Evolutionary conservation across 1,140 invertebrate genomes (phyloP), one percentile per base, ranked within the genome.

Genomic region (Leptinotarsa undecemlineata): DNA sequence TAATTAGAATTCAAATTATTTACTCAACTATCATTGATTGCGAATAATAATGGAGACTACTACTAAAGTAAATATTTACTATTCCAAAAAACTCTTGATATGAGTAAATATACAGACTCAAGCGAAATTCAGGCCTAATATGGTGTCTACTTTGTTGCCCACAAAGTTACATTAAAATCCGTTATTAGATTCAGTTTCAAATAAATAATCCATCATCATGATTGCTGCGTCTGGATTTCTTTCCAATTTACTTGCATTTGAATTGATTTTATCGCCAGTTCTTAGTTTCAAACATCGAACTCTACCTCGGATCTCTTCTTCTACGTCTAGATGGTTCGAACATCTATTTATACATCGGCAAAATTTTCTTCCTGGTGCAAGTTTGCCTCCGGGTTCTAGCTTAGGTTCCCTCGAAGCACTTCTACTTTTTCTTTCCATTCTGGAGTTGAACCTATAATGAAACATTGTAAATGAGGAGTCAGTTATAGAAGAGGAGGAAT

Each of bases 161-260:
- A 42, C 8, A 42, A 42, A 42, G 33, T 42, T 11, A 42, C 33
- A 11, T 42, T 11, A 42, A 42, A 42, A 42, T 11, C 33, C 33
- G 33, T 42, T 42, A 42, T 57, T 57, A 57, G 51, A 57, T 8
- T 57, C 51, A 57, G 51, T 57, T 57, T 57, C 51, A 14, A 57
- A 57, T 19, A 57, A 57, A 57, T 57, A 57, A 57, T 57, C 51
- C 51, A 57, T 57, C 51, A 57, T 57, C 51, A 57, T 57, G 51
- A 57, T 57, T 14, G 51, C 51, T 57, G 5, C 5, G 17, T 57
- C 51, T 57, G 51, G 51, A 19, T 57, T 57, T 19, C 1, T 57
- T 19, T 57, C 51, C 4, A 15, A 17, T 17, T 57, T 57, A 19
- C 15, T 15, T 57, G 51, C 15, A 17, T 17, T 19, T 17, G 51